Percentiles rank a stretch among this genome's conserved stretches.
phyloP scores from a whole-genome alignment of 2,113 vertebrate genomes.

The Gila orcuttii region DNA sequence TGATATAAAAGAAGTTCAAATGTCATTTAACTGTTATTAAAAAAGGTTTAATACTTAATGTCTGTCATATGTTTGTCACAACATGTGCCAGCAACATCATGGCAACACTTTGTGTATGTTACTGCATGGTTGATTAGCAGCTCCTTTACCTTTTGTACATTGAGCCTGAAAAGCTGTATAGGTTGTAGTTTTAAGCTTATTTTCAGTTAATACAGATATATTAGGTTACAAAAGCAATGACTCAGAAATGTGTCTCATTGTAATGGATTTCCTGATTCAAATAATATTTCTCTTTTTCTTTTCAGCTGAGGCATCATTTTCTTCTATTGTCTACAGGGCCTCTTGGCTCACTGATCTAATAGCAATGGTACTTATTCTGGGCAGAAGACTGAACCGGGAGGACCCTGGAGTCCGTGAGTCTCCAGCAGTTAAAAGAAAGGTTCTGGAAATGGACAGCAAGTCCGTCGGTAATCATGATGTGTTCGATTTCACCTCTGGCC shows the following conservation, averaged over 20 bases:
- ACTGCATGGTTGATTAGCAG: background rate
- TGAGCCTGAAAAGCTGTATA: background rate
- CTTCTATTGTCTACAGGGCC: slow-evolving; percentile 15
- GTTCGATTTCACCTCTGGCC: slow-evolving; percentile 93
- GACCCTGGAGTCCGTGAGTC: slow-evolving; percentile 90
- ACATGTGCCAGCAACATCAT: background rate
- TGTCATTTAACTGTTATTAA: background rate
- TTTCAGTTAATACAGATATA: background rate
- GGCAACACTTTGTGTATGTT: background rate
- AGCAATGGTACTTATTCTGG: slow-evolving; percentile 98
- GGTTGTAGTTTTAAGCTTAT: background rate
- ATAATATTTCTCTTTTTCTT: slow-evolving; percentile 7
- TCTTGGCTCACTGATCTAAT: slow-evolving; percentile 39
- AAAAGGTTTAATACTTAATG: background rate
- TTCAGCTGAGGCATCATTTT: background rate
- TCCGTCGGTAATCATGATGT: slow-evolving; percentile 83
- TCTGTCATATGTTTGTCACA: background rate
- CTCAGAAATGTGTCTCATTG: background rate
- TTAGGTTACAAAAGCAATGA: background rate
- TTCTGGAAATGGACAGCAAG: slow-evolving; percentile 96
- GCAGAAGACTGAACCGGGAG: slow-evolving; percentile 93
- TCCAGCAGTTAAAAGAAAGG: slow-evolving; percentile 95
- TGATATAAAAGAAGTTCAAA: background rate
- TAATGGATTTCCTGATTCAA: background rate
- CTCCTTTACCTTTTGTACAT: background rate